Base-by-base conservation (phyloP, 1,140 invertebrate species). In the Drosophila ananassae region DNA sequence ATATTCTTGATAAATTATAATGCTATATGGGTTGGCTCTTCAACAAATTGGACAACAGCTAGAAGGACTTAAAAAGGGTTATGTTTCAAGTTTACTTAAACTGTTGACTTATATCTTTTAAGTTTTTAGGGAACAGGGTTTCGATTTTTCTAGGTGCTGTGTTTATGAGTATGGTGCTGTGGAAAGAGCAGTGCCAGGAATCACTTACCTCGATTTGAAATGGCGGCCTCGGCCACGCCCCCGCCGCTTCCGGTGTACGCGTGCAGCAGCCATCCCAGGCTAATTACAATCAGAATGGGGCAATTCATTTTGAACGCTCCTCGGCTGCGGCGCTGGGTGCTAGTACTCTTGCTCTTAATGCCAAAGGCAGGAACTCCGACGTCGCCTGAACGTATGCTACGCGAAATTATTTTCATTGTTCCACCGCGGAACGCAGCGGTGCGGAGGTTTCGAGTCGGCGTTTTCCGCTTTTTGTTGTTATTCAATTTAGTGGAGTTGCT, bases 171-270 rank as follows among this genome's bases (percentile, higher is more conserved):
- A 28, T 28, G 25, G 25, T 28, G 25, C 25, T 28, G 25, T 28
- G 25, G 25, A 5, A 28, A 44, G 34, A 8, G 46, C n/a, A 22
- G 41, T 54, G 59, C 47, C 50, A 48, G 57, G 62, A 89, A 85
- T 85, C 83, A 79, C 90, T 91, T 91, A 91, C 90, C 90, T 91
- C 90, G 78, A 91, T 90, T 91, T 76, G 90, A 91, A 87, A 90
- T 90, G 75, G 90, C 87, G 69, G 90, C 90, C 74, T 79, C 79
- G 53, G 64, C 87, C 25, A 62, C 37, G 59, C 73, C 60, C 30
- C 75, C 66, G 30, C 51, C 32, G 74, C 73, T 67, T 64, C 51
- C 72, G 69, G 39, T 39, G 39, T 76, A 69, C 46, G 80, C 75
- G 73, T 85, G 80, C 60, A 91, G 58, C 68, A 91, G 59, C 62